Evolutionary conservation across 1,140 invertebrate species (phyloP), one percentile per base, ranked within the genome.

Genomic region (Orius laevigatus): DNA sequence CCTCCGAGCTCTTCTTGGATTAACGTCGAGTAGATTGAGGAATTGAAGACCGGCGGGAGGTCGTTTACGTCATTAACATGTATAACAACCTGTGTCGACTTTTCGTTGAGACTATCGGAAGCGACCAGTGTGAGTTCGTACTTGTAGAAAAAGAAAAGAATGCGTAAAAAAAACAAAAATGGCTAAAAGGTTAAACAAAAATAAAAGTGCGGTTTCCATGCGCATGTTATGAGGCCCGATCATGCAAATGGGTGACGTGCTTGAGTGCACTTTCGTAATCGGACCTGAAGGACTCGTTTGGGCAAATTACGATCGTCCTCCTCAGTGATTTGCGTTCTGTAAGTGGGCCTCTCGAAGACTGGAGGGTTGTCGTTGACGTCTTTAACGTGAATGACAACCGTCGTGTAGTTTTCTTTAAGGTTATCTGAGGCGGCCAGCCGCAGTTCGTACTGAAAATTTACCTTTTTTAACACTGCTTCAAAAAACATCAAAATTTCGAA

Each of bases 321-420:
- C 64, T 93, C 89, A 3, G 87, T 93, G 65, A 94, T 94, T 68
- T 92, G 88, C 6, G 89, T 91, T 58, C 87, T 76, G 68, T 93
- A 94, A 42, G 86, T 92, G 19, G 89, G 89, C 53, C 88, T 72
- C 66, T 94, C 88, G 66, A 93, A 94, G 49, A 84, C 81, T 1
- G 84, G 84, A 12, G 72, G 72, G 65, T 84, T 84, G 67, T 93
- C 88, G 65, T 94, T 94, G 42, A 92, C 87, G 61, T 92, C 89
- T 69, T 92, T 92, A 53, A 94, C 87, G 66, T 92, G 86, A 58
- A 94, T 93, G 56, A 94, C 86, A 33, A 94, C 89, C 5, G 81
- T 90, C 3, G 90, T 93, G 68, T 88, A 86, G 73, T 94, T 94
- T 67, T 94, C 89, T 69, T 91, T 91, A 58, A 93, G 71, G 72